Evolutionary conservation across 2,888 invertebrate species (phyloP).

Genomic region (Latheticus oryzae): DNA sequence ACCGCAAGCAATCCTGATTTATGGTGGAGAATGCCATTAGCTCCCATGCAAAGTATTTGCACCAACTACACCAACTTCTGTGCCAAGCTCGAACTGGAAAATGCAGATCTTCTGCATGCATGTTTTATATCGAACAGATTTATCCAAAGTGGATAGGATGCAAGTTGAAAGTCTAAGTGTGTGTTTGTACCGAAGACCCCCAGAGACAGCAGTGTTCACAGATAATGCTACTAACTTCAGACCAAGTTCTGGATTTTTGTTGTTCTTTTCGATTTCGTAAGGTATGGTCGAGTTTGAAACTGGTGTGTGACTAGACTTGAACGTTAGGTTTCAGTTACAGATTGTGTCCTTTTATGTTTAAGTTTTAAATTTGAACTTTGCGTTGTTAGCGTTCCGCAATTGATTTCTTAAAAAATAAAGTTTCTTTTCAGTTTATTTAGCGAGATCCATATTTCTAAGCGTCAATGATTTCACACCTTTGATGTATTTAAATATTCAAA

Average conservation of each 20-base stretch:
- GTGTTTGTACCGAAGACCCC: constrained; percentile 54
- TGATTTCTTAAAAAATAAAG: too few species aligned
- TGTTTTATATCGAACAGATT: constrained; percentile 52
- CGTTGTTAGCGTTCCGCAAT: constrained; percentile 25
- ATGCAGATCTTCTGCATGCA: constrained; percentile 43
- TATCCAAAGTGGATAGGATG: constrained; percentile 54
- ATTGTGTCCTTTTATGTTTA: constrained; percentile 48
- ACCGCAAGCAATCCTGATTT: constrained; percentile 43
- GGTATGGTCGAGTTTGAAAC: constrained; percentile 55
- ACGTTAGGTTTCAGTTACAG: constrained; percentile 49
- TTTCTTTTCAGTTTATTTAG: constrained; percentile 3
- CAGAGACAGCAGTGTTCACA: constrained; percentile 57
- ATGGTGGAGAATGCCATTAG: constrained; percentile 37
- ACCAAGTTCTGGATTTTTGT: constrained; percentile 59
- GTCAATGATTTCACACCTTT: constrained; percentile 15
- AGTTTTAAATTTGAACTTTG: constrained; percentile 44
- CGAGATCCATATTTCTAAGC: constrained; percentile 21
- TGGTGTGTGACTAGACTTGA: constrained; percentile 59
- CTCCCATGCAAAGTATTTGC: constrained; percentile 34
- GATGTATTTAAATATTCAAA: constrained; percentile 27
- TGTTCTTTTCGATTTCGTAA: constrained; percentile 60
- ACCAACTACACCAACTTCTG: constrained; percentile 32
- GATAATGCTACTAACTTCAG: constrained; percentile 60
- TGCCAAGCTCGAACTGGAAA: constrained; percentile 4
- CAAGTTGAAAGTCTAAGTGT: constrained; percentile 55